Percentiles rank a stretch among this genome's conserved stretches.
These are phyloP conservation scores for Crambe crambe DNA, from an alignment of 37 sponge, comb jelly and placozoan genomes.

Conservation along the genomic window DNA sequence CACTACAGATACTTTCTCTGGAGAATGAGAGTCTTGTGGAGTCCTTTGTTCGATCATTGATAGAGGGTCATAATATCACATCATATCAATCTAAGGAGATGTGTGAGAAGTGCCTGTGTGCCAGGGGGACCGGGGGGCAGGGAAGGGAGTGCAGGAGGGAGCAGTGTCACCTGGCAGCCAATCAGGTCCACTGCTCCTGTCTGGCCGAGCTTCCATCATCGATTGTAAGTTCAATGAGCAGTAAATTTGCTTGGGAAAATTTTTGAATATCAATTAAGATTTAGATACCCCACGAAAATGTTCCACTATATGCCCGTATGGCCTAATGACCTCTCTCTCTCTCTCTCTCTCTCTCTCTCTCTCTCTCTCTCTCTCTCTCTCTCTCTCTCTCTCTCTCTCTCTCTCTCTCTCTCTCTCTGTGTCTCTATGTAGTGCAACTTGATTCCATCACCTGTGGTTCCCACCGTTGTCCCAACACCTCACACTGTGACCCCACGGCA, in stretches of 20 bases:
- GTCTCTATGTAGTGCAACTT: neutral
- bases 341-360: no score
- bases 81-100: neutral
- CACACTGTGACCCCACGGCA: neutral
- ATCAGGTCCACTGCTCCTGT: slow-evolving; percentile 26
- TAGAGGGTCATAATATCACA: neutral
- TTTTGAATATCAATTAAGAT: no score
- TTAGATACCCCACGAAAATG: neutral
- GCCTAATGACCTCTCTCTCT: neutral
- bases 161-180: slow-evolving; percentile 9
- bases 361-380: slow-evolving; percentile 2
- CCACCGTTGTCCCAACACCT: neutral
- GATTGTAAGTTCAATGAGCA: slow-evolving; percentile 34
- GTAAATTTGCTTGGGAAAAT: no score
- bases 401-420: neutral
- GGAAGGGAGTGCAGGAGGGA: neutral
- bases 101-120: slow-evolving; percentile 32
- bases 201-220: neutral
- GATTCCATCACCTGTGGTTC: slow-evolving; percentile 17
- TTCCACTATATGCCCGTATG: neutral
- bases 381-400: slow-evolving; percentile 1
- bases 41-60: slow-evolving; percentile 20
- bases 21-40: neutral
- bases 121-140: neutral
- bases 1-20: neutral